These are phyloP conservation scores for Drosophila micromelanica DNA, from an alignment of 1,140 invertebrate genomes.

Conservation along the genomic window DNA sequence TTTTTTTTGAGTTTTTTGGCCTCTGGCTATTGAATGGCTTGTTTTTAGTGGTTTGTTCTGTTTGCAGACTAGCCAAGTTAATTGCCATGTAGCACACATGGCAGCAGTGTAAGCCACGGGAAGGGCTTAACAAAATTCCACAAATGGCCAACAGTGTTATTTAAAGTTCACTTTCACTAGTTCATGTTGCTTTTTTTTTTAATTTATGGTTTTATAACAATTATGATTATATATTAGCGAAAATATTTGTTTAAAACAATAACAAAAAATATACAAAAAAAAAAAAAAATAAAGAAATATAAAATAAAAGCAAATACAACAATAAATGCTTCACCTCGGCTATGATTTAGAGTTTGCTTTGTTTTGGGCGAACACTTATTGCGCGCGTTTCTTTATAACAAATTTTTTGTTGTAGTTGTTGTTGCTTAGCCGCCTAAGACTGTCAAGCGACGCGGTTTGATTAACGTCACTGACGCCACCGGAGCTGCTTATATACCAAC, in stretches of 20 bases:
- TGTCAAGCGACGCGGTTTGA: conserved; percentile 73
- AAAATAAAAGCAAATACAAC: conserved; percentile 30
- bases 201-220: conserved; percentile 38
- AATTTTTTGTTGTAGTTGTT: conserved; percentile 2
- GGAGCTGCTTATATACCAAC: conserved; percentile 65
- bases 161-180: conserved; percentile 55
- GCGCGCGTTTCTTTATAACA: conserved; percentile 24
- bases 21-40: background rate
- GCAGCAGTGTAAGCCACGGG: background rate
- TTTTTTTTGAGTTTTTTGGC: conserved; percentile 1
- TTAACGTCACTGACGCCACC: conserved; percentile 53
- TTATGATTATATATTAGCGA: conserved; percentile 31
- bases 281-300: background rate
- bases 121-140: conserved; percentile 27
- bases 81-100: conserved; percentile 11
- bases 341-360: conserved; percentile 14
- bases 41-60: conserved; percentile 17
- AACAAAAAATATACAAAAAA: conserved; percentile 16
- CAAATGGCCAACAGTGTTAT: conserved; percentile 31
- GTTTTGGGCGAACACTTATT: conserved; percentile 17
- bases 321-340: conserved; percentile 51
- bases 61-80: conserved; percentile 7
- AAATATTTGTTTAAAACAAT: conserved; percentile 28
- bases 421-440: conserved; percentile 18
- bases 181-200: conserved; percentile 8